Conservation (phyloP, 2,888 invertebrate species). For the Megastigmus dorsalis region DNA sequence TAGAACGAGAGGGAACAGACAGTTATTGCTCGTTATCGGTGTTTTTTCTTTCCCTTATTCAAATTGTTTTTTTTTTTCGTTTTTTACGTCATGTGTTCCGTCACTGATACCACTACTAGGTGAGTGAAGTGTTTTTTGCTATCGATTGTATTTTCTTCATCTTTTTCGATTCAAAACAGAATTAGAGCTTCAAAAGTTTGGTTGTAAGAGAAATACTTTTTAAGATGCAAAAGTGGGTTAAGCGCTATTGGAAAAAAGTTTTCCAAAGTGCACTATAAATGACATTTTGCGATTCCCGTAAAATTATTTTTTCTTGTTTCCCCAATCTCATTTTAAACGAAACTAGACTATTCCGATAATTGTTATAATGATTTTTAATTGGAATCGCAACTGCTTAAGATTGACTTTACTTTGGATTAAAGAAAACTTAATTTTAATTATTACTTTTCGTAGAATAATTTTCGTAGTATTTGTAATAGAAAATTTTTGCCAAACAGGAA, state of each 20-base stretch:
- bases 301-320: too few relatives aligned
- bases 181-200: neutral
- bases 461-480: too few relatives aligned
- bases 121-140: constrained; percentile 5
- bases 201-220: neutral
- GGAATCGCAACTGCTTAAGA: neutral
- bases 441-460: too few relatives aligned
- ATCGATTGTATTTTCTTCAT: neutral
- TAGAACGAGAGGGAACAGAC: too few relatives aligned
- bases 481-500: too few relatives aligned
- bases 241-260: neutral
- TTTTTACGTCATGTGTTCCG: constrained; percentile 27
- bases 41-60: neutral
- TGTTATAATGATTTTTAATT: neutral
- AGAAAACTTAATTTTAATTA: neutral
- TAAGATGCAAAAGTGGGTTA: constrained; percentile 8
- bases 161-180: neutral
- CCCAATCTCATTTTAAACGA: too few relatives aligned
- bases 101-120: neutral
- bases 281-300: too few relatives aligned
- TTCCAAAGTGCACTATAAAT: neutral
- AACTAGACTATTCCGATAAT: neutral
- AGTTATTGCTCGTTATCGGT: too few relatives aligned
- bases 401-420: neutral
- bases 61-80: too few relatives aligned